Evolutionary conservation across 2,888 invertebrate species (phyloP).

Genomic region (Lamproptera curius): DNA sequence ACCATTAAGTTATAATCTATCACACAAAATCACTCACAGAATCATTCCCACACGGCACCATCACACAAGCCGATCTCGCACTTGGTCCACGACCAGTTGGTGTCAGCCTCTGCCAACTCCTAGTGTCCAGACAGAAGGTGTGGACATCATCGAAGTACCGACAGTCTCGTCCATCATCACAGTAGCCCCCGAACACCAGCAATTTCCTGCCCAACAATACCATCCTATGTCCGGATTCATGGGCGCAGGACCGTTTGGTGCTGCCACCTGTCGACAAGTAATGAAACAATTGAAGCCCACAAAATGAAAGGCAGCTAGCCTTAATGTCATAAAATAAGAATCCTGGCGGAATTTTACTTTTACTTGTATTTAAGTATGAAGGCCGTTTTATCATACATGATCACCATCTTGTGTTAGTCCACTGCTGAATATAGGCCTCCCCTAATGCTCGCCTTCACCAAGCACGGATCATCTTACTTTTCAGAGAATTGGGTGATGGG

Average conservation of each 20-base stretch:
- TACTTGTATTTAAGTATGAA: too few species aligned
- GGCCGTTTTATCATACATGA: too few species aligned
- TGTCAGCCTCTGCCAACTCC: slow-evolving; percentile 87
- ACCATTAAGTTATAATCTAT: too few species aligned
- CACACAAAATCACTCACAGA: slow-evolving; percentile 48
- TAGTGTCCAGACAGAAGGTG: slow-evolving; percentile 87
- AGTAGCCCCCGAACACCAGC: slow-evolving; percentile 94
- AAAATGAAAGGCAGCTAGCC: too few species aligned
- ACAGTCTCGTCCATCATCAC: slow-evolving; percentile 91
- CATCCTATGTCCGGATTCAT: slow-evolving; percentile 92
- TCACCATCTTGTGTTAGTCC: too few species aligned
- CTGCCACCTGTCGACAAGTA: slow-evolving; percentile 44
- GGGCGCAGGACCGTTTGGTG: slow-evolving; percentile 85
- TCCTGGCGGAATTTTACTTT: too few species aligned
- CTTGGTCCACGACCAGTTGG: slow-evolving; percentile 82
- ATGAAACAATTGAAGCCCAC: too few species aligned
- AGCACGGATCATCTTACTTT: too few species aligned
- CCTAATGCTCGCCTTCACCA: too few species aligned
- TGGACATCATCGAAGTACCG: slow-evolving; percentile 94
- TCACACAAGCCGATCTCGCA: slow-evolving; percentile 89
- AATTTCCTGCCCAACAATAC: slow-evolving; percentile 86
- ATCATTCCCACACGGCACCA: slow-evolving; percentile 76
- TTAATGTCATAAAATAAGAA: too few species aligned
- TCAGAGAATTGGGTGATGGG: too few species aligned
- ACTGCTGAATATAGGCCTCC: too few species aligned